A percentile compares a stretch with the other conserved stretches of the same genome.
Evolutionary conservation across 2,113 vertebrate genomes (phyloP).

Genomic region (Hystrix brachyura): DNA sequence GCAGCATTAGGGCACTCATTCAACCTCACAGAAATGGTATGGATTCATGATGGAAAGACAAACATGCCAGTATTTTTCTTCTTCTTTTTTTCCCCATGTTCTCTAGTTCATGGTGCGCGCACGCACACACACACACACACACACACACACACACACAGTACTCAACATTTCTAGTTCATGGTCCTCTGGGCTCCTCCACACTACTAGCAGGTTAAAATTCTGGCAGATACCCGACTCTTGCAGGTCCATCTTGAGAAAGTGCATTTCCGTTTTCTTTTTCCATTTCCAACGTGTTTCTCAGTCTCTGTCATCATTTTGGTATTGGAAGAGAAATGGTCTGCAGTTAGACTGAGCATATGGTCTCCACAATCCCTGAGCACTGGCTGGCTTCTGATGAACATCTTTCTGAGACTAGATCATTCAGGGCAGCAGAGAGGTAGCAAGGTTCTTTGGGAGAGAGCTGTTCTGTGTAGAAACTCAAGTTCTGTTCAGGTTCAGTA

Average conservation of each 20-base stretch:
- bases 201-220: background rate
- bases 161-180: too few relatives aligned
- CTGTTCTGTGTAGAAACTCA: background rate
- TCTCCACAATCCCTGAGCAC: background rate
- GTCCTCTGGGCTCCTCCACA: background rate
- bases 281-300: background rate
- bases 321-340: background rate
- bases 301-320: background rate
- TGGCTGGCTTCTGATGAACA: background rate
- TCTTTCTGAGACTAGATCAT: background rate
- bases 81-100: background rate
- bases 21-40: background rate
- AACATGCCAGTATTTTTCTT: background rate
- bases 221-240: background rate
- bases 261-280: background rate
- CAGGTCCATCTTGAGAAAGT: background rate
- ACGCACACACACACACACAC: too few relatives aligned
- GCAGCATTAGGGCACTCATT: background rate
- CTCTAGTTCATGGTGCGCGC: too few relatives aligned
- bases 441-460: background rate
- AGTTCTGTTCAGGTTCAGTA: background rate
- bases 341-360: background rate
- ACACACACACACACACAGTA: too few relatives aligned
- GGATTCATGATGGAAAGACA: background rate
- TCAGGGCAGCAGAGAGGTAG: background rate